Conservation (phyloP, 2,113 vertebrate genomes). For the Crotalus tigris region DNA sequence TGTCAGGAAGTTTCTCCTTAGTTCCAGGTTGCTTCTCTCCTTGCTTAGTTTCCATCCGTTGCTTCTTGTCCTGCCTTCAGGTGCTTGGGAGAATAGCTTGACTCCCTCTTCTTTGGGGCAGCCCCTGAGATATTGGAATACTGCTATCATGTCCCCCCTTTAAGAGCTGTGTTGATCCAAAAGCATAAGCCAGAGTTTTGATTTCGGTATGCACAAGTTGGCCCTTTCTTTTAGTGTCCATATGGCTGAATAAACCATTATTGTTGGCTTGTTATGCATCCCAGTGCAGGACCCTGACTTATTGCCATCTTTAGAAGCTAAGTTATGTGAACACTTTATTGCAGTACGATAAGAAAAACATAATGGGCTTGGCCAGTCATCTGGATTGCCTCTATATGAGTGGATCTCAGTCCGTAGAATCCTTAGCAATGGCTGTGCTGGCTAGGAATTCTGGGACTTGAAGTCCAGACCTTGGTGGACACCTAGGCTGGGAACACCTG, state of each 20-base stretch:
- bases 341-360: background rate
- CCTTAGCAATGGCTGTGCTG: background rate
- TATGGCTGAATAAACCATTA: background rate
- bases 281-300: background rate
- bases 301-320: background rate
- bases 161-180: background rate
- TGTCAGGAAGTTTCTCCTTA: too few species aligned
- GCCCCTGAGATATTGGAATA: too few species aligned
- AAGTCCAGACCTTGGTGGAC: background rate
- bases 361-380: background rate
- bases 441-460: background rate
- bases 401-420: background rate
- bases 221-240: background rate
- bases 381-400: background rate
- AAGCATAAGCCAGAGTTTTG: background rate
- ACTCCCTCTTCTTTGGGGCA: too few species aligned
- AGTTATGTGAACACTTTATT: background rate
- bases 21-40: too few species aligned
- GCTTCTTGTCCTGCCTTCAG: too few species aligned
- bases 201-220: background rate
- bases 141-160: too few species aligned
- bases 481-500: background rate
- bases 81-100: too few species aligned
- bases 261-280: background rate
- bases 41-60: too few species aligned